Evolutionary conservation across 2,797 vertebrate genomes (phyloP).

Genomic region (Urosaurus nigricauda): DNA sequence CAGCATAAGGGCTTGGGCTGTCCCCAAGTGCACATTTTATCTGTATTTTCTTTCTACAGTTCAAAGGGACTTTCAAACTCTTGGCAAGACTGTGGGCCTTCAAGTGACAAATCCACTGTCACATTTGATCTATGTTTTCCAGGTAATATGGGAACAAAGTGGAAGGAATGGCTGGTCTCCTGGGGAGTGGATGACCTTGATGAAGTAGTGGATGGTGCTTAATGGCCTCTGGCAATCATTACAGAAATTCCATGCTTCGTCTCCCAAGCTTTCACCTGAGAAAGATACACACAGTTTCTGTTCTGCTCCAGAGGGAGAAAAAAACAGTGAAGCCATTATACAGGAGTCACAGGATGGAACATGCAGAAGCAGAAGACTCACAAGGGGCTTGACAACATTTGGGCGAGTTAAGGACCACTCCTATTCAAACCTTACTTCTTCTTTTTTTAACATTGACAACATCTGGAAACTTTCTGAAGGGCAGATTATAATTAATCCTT

Average conservation of each 20-base stretch:
- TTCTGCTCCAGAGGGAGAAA: slow-evolving; percentile 17
- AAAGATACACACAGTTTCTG: slow-evolving; percentile 6
- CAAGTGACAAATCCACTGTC: slow-evolving; percentile 19
- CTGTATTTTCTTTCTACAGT: background rate
- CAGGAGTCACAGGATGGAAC: background rate
- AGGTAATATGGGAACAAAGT: slow-evolving; percentile 5
- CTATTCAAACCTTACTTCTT: background rate
- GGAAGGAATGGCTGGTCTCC: slow-evolving; percentile 14
- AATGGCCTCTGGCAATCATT: slow-evolving; percentile 26
- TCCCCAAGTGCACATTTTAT: background rate
- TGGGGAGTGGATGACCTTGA: slow-evolving; percentile 19
- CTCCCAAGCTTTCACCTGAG: slow-evolving; percentile 28
- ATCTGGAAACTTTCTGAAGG: background rate
- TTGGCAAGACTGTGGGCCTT: slow-evolving; percentile 8
- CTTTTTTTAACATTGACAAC: background rate
- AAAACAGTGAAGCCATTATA: background rate
- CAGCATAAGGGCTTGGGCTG: background rate
- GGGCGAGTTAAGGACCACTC: background rate
- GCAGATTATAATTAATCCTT: too few species aligned
- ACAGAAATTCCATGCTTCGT: slow-evolving; percentile 19
- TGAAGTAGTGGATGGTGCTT: slow-evolving; percentile 4
- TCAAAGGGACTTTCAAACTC: background rate
- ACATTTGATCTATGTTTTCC: slow-evolving; percentile 15
- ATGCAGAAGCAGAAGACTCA: background rate
- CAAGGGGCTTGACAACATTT: background rate